Evolutionary conservation across 2,797 vertebrate species (phyloP).

Genomic region (Gallinago nigripennis): DNA sequence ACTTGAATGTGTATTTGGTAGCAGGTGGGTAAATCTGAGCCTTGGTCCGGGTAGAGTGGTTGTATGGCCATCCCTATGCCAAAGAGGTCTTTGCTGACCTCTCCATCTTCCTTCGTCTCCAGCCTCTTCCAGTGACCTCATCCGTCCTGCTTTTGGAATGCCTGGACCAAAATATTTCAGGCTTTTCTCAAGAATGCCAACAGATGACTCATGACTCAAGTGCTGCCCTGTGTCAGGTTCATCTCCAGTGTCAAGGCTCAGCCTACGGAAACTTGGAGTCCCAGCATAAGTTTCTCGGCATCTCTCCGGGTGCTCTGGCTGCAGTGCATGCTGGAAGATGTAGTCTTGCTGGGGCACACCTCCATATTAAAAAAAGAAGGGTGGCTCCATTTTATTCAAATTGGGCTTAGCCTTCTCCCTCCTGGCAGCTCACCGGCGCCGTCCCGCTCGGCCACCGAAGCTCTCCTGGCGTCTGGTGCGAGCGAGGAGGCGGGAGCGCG

Average conservation of each 20-base stretch:
- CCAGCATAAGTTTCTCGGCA: not conserved
- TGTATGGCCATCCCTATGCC: not conserved
- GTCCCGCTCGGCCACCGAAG: not conserved
- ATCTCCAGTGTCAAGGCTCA: not conserved
- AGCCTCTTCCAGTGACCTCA: not conserved
- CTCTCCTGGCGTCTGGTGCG: not conserved
- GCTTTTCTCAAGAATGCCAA: slow-evolving; percentile 4
- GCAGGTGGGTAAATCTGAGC: not conserved
- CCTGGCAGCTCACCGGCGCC: not conserved
- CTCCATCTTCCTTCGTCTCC: not conserved
- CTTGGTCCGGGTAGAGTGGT: not conserved
- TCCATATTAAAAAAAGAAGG: slow-evolving; percentile 61
- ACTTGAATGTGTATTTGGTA: not conserved
- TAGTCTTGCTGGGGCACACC: slow-evolving; percentile 27
- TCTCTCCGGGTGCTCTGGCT: not conserved
- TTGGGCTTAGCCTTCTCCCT: not conserved
- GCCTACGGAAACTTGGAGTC: not conserved
- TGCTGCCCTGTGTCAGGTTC: not conserved
- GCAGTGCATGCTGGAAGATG: slow-evolving; percentile 57
- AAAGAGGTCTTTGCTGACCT: not conserved
- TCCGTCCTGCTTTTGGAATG: not conserved
- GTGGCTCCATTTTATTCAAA: slow-evolving; percentile 56
- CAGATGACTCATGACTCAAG: not conserved
- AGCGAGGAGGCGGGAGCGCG: not conserved
- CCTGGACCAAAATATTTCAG: not conserved